phyloP scores from a whole-genome alignment of 2,113 vertebrate genomes.

The Otocyon megalotis region DNA sequence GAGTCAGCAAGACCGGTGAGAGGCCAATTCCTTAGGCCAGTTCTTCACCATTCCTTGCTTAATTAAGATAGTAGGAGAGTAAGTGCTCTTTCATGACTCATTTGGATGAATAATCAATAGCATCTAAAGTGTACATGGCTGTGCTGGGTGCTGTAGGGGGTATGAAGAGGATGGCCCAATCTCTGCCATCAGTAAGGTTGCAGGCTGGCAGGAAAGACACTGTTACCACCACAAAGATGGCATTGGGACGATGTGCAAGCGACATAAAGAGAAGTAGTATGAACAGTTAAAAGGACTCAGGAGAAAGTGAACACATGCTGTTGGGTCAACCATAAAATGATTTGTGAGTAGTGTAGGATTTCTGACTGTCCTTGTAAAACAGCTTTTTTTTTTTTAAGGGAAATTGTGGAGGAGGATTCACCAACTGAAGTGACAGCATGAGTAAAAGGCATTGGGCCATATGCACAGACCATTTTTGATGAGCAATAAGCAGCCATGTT shows the following conservation, averaged over 20 bases:
- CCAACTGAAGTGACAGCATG: background rate
- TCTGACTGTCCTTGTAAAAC: background rate
- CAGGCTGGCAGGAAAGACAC: background rate
- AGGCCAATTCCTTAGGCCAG: background rate
- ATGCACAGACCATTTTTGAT: background rate
- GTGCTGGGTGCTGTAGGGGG: background rate
- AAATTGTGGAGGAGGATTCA: background rate
- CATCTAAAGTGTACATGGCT: background rate
- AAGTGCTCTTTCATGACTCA: background rate
- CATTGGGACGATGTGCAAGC: accelerated
- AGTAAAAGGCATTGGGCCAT: background rate
- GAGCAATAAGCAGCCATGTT: constrained; percentile 5
- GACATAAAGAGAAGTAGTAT: accelerated
- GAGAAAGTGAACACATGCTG: background rate
- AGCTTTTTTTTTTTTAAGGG: background rate
- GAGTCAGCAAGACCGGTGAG: background rate
- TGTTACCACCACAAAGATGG: background rate
- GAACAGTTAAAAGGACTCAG: background rate
- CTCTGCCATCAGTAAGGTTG: background rate
- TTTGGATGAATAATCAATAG: background rate
- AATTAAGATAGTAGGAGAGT: background rate
- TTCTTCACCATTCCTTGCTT: too few relatives aligned
- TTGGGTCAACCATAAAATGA: background rate
- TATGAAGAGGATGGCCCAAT: background rate
- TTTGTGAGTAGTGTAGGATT: background rate